These are phyloP conservation scores for Lordiphosa andalusiaca DNA, from an alignment of 2,888 invertebrate species.

Conservation along the genomic window DNA sequence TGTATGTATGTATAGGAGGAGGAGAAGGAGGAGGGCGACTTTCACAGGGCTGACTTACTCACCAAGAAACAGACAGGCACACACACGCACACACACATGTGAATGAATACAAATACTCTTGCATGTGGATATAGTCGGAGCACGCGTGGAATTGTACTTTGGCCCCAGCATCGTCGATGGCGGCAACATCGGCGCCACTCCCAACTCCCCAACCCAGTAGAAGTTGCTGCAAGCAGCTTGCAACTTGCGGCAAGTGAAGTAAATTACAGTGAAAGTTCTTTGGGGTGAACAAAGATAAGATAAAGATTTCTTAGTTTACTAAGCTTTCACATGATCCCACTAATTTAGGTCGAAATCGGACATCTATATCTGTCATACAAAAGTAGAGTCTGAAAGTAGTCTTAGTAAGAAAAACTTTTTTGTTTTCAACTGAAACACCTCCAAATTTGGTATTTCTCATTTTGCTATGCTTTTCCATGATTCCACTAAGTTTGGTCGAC, in stretches of 20 bases:
- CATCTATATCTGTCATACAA: too few species aligned
- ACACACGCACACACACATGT: slow-evolving; percentile 13
- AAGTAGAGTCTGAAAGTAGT: too few species aligned
- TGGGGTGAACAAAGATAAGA: too few species aligned
- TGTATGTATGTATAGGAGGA: background rate
- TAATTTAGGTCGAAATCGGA: too few species aligned
- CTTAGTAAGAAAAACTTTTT: too few species aligned
- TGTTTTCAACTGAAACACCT: too few species aligned
- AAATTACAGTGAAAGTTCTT: slow-evolving; percentile 5
- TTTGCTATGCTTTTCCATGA: too few species aligned
- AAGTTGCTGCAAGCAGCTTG: slow-evolving; percentile 21
- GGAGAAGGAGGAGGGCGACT: slow-evolving; percentile 6
- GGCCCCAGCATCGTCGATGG: slow-evolving; percentile 38
- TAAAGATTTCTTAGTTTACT: too few species aligned
- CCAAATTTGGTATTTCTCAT: too few species aligned
- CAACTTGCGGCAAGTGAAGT: slow-evolving; percentile 8
- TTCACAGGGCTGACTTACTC: slow-evolving; percentile 38
- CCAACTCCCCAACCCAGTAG: slow-evolving; percentile 45
- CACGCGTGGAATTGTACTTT: slow-evolving; percentile 59
- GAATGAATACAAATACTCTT: background rate
- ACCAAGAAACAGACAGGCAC: background rate
- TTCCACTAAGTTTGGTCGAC: too few species aligned
- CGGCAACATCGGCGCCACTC: slow-evolving; percentile 43
- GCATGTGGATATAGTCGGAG: slow-evolving; percentile 4
- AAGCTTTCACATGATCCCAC: too few species aligned